Base-by-base conservation (phyloP, 23 tunicate species). In the Styela clava region DNA sequence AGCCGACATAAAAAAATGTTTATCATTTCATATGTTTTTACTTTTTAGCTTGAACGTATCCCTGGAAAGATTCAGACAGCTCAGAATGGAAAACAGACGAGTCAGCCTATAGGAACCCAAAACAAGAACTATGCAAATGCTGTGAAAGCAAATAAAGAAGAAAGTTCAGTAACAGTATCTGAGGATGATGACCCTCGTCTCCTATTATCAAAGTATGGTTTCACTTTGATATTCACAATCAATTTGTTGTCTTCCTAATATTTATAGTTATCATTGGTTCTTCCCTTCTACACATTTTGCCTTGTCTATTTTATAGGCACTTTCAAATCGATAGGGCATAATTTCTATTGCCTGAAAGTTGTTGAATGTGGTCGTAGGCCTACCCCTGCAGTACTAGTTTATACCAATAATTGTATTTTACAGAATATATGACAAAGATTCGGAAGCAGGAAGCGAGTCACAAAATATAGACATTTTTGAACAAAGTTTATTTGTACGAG, bases 401-500 rank as follows among this genome's bases (percentile, higher is more conserved):
- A n/a, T n/a, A n/a, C n/a, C n/a, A n/a, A n/a, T n/a, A n/a, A n/a
- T n/a, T n/a, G 12, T 44, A 5, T 76, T 21, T 21, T 37, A 27
- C 81, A 76, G 88, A 61, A 88, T 86, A 67, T 74, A 89, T 71
- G 56, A 62, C 2, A 68, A 81, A 44, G 65, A 86, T 18, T 37
- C 86, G 2, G 83, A 63, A 20, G 74, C 64, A 0, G 89, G 87
- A 31, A 28, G 63, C 20, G 86, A 89, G 56, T 52, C 77, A 36
- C 86, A 74, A 52, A 62, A 34, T 62, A 76, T 68, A 27, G 95
- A 89, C 32, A 84, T 73, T 32, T 25, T 29, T 24, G 84, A 89
- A 27, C 86, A 88, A 62, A 79, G 82, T 56, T 69, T 67, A 27
- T 89, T 89, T 52, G 95, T 85, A 29, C 89, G 87, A 35, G 95